Conservation (phyloP, 2,888 invertebrate genomes). For the Chloroclysta siterata region DNA sequence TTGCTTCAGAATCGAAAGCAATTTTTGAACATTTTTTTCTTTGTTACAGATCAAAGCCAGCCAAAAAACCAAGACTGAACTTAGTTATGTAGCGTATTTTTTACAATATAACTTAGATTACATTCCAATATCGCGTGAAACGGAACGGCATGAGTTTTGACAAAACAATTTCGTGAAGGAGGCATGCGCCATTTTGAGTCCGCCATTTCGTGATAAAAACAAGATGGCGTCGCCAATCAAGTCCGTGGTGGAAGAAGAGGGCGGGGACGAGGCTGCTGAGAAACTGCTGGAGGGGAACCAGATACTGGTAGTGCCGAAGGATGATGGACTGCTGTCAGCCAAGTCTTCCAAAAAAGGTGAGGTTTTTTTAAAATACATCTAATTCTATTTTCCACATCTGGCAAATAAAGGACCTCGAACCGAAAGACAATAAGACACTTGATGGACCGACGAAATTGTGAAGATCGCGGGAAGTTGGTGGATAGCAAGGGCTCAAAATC, state of each 20-base stretch:
- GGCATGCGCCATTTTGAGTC: conserved; percentile 33
- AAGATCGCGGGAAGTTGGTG: too few species aligned
- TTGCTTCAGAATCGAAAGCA: too few species aligned
- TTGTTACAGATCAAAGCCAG: conserved; percentile 43
- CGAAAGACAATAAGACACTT: too few species aligned
- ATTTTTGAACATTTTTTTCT: background rate
- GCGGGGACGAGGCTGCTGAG: conserved; percentile 67
- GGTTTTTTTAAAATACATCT: conserved; percentile 17
- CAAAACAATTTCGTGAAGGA: conserved; percentile 47
- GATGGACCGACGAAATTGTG: too few species aligned
- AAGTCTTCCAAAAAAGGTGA: conserved; percentile 80
- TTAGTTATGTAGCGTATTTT: conserved; percentile 41
- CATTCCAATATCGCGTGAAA: conserved; percentile 35
- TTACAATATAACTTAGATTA: conserved; percentile 26
- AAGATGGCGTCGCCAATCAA: conserved; percentile 66
- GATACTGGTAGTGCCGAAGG: conserved; percentile 53
- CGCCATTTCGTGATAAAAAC: conserved; percentile 54
- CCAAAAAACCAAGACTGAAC: conserved; percentile 46
- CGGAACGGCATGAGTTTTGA: conserved; percentile 5
- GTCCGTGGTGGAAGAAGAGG: conserved; percentile 56
- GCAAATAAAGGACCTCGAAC: too few species aligned
- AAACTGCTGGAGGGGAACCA: conserved; percentile 62
- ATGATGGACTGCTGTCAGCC: conserved; percentile 56
- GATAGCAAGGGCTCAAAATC: too few species aligned
- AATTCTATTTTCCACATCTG: too few species aligned